Percentiles rank a stretch among this genome's conserved stretches.
Conservation (phyloP, 2,888 invertebrate genomes). For the Alloscopus bannaensis region DNA sequence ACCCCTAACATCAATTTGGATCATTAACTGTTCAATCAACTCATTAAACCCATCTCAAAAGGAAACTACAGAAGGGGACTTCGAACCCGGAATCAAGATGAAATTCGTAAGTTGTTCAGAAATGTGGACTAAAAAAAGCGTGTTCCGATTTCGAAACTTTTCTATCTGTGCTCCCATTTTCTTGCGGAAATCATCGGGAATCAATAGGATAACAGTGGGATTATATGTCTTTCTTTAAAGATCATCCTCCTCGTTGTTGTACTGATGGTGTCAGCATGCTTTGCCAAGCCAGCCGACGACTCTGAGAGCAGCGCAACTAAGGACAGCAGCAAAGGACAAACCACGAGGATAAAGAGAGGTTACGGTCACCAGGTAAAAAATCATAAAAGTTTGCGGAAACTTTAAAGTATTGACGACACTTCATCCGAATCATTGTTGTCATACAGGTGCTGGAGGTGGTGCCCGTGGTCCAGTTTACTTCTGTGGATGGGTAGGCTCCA, state of each 20-base stretch:
- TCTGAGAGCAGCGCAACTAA: constrained; percentile 15
- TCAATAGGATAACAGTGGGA: background rate
- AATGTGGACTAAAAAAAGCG: background rate
- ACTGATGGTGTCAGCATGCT: constrained; percentile 10
- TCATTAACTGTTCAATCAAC: constrained; percentile 7
- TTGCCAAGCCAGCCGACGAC: constrained; percentile 25
- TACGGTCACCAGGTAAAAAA: constrained; percentile 36
- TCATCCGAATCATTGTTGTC: background rate
- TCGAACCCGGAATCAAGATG: no score
- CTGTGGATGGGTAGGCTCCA: constrained; percentile 45
- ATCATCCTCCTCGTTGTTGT: constrained; percentile 23
- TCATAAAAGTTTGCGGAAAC: background rate
- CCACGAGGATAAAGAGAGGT: constrained; percentile 31
- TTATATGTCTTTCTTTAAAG: background rate
- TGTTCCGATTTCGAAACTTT: constrained; percentile 2
- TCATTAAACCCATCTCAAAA: background rate
- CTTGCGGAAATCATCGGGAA: background rate
- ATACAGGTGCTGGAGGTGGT: constrained; percentile 43
- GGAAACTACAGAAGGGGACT: no score
- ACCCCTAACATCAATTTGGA: background rate
- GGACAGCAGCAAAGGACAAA: background rate
- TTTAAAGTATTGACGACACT: background rate
- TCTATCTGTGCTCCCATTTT: constrained; percentile 9
- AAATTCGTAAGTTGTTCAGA: constrained; percentile 23
- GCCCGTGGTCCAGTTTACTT: constrained; percentile 49